A percentile compares a stretch with the other conserved stretches of the same genome.
Conservation (phyloP, 2,797 vertebrate genomes). For the Gymnocypris eckloni region DNA sequence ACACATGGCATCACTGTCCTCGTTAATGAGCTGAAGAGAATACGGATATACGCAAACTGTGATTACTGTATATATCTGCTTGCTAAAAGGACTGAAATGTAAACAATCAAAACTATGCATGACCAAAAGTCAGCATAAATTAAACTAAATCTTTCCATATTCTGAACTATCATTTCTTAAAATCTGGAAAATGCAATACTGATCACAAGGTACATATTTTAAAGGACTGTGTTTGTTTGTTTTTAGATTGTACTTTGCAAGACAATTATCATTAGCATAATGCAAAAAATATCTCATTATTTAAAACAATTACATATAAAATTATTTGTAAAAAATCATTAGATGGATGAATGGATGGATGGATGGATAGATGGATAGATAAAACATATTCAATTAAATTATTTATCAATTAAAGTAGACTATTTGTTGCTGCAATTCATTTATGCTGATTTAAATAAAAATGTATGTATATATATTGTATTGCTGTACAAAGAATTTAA, state of each 20-base stretch:
- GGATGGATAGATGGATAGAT: background rate
- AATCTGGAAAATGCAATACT: background rate
- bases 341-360: too few relatives aligned
- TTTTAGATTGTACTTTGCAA: background rate
- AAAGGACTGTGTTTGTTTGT: too few relatives aligned
- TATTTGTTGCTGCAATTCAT: background rate
- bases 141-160: background rate
- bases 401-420: background rate
- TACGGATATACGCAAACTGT: background rate
- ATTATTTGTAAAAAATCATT: too few relatives aligned
- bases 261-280: background rate
- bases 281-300: background rate
- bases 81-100: background rate
- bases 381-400: background rate
- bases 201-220: background rate
- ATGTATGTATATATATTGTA: background rate
- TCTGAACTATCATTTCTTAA: background rate
- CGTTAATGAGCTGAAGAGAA: background rate
- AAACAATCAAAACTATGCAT: background rate
- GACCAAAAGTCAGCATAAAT: background rate
- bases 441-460: background rate
- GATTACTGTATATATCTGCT: background rate
- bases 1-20: background rate
- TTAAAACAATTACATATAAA: too few relatives aligned
- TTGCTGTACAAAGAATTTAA: background rate